These are phyloP conservation scores for Drosophila kohkoa DNA, from an alignment of 1,140 invertebrate species.

Conservation along the genomic window DNA sequence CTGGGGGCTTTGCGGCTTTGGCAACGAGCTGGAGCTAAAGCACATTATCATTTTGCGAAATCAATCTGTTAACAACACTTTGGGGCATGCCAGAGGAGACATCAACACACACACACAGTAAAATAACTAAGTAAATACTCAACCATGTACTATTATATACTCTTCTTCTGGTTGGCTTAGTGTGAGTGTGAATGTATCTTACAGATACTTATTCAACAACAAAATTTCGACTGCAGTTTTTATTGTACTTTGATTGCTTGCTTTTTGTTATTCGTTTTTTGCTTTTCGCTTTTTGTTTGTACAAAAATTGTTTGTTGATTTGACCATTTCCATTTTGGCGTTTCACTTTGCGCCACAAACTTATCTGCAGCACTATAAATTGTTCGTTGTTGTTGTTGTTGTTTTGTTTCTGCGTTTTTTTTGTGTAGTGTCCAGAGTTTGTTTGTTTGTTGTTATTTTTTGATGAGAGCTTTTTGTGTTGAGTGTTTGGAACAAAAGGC, in stretches of 20 bases:
- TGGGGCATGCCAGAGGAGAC: slow-evolving; percentile 31
- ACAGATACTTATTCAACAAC: slow-evolving; percentile 14
- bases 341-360: slow-evolving; percentile 42
- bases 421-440: slow-evolving; percentile 16
- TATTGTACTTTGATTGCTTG: slow-evolving; percentile 45
- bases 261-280: slow-evolving; percentile 27
- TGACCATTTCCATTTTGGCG: slow-evolving; percentile 60
- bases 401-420: slow-evolving; percentile 24
- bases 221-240: slow-evolving; percentile 31
- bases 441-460: slow-evolving; percentile 38
- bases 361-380: slow-evolving; percentile 71
- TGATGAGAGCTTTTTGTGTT: slow-evolving; percentile 72
- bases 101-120: neutral
- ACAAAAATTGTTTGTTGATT: slow-evolving; percentile 78
- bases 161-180: neutral
- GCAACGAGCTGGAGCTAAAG: slow-evolving; percentile 43
- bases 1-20: slow-evolving; percentile 72
- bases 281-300: slow-evolving; percentile 39
- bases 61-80: slow-evolving; percentile 81
- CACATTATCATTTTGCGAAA: slow-evolving; percentile 78
- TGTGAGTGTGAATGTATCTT: neutral
- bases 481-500: slow-evolving; percentile 79
- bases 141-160: neutral
- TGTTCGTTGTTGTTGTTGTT: slow-evolving; percentile 26
- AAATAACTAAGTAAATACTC: slow-evolving; percentile 23